Base-by-base conservation (phyloP, 1,140 invertebrate species). In the Chymomyza costata region DNA sequence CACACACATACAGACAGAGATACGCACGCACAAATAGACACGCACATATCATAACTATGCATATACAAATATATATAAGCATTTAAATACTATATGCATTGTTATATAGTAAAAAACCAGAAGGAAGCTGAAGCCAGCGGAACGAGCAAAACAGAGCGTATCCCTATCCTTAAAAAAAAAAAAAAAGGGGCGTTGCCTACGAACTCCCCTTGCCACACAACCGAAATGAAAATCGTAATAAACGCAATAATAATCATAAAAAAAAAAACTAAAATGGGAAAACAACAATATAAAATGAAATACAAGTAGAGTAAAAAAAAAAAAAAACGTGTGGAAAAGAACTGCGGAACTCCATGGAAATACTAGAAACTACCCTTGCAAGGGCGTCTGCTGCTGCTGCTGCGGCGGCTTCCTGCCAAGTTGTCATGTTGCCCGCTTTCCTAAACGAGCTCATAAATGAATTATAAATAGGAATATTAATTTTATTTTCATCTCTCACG, bases 71-170 rank as follows among this genome's bases (percentile, higher is more conserved):
- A 19, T 15, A 31, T 19, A 41, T 15, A 30, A 19, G 34, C 6
- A 39, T 16, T 47, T 16, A 47, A 16, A 30, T 25, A 25, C 21
- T 25, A 51, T 25, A 38, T 25, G 21, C 53, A 61, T 62, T 76
- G 70, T 74, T 76, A 69, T 65, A 60, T n/a, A n/a, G n/a, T n/a
- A n/a, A n/a, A n/a, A n/a, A n/a, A n/a, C n/a, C n/a, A n/a, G 49
- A 76, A 74, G 73, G n/a, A 76, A 69, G 65, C 70, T 76, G 70
- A 70, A n/a, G n/a, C n/a, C 65, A 74, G 70, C 70, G 70, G 65
- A 76, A 74, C 70, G 70, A 66, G 34, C 43, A 35, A 37, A 32
- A 38, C 32, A 32, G 14, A 51, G 48, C 41, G 35, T 30, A 15
- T 14, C n/a, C 39, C 18, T 28, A 21, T 62, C 7, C 16, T 31